Evolutionary conservation across 2,113 vertebrate species (phyloP).

Genomic region (Glareola pratincola): DNA sequence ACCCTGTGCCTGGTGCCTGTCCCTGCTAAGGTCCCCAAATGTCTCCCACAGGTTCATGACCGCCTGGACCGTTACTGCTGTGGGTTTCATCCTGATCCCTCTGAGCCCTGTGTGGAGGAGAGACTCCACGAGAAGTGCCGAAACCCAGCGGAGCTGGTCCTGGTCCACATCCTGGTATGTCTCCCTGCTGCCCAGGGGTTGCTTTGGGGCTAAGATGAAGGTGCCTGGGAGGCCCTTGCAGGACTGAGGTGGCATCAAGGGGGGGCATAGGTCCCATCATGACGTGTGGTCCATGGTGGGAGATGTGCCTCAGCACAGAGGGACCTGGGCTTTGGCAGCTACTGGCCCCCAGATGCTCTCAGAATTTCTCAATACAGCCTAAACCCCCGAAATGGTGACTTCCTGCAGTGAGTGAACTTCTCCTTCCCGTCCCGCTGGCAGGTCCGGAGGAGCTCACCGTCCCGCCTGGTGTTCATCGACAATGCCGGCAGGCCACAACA

Average conservation of each 20-base stretch:
- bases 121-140: constrained; percentile 82
- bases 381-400: background rate
- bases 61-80: constrained; percentile 93
- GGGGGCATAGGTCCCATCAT: background rate
- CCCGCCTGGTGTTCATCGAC: constrained; percentile 90
- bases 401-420: background rate
- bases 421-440: constrained; percentile 27
- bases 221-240: background rate
- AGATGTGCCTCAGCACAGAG: accelerated
- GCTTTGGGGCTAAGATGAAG: background rate
- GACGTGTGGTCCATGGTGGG: too few relatives aligned
- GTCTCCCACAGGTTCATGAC: constrained; percentile 83
- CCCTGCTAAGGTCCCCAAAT: background rate
- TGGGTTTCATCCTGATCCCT: constrained; percentile 85
- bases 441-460: constrained; percentile 81
- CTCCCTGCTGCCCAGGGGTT: background rate
- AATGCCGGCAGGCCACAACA: constrained; percentile 85
- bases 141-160: constrained; percentile 77
- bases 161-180: constrained; percentile 93
- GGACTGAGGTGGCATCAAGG: background rate
- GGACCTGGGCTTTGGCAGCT: background rate
- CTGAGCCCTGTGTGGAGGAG: constrained; percentile 88
- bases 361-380: background rate
- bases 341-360: accelerated
- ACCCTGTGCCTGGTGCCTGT: accelerated